A percentile compares a stretch with the other conserved stretches of the same genome.
Evolutionary conservation across 2,888 invertebrate genomes (phyloP).

Genomic region (Alviniconcha strummeri): DNA sequence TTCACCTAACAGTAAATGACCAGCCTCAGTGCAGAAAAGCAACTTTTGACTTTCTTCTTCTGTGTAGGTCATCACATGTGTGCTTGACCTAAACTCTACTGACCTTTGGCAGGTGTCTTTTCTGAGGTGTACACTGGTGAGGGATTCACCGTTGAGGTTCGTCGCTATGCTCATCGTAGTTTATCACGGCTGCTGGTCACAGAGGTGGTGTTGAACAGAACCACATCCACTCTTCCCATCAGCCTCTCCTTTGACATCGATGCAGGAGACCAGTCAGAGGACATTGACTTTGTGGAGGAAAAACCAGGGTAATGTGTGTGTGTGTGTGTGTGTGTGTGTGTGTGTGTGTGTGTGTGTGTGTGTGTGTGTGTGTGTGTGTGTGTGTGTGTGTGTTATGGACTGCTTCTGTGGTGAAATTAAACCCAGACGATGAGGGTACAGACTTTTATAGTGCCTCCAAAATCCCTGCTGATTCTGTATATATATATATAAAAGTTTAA

Average conservation of each 20-base stretch:
- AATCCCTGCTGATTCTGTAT: too few relatives aligned
- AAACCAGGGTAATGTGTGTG: slow-evolving; percentile 27
- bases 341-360: background rate
- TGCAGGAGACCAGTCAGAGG: slow-evolving; percentile 50
- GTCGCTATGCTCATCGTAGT: slow-evolving; percentile 67
- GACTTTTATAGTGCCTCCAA: too few relatives aligned
- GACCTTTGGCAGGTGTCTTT: slow-evolving; percentile 56
- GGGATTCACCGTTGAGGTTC: slow-evolving; percentile 55
- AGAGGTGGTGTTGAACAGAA: slow-evolving; percentile 53
- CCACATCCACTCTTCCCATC: slow-evolving; percentile 39
- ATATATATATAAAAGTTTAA: too few relatives aligned
- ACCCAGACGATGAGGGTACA: too few relatives aligned
- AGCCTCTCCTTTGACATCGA: slow-evolving; percentile 47
- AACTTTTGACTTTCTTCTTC: too few relatives aligned
- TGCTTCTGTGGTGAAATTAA: background rate
- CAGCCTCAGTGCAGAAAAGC: too few relatives aligned
- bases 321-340: background rate
- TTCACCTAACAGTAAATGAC: too few relatives aligned
- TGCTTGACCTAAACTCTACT: too few relatives aligned
- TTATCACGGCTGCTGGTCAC: slow-evolving; percentile 61
- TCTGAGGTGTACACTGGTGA: slow-evolving; percentile 49
- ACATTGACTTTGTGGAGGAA: slow-evolving; percentile 44
- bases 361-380: background rate
- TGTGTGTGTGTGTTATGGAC: background rate
- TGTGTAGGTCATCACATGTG: too few relatives aligned